Evolutionary conservation across 2,113 vertebrate species (phyloP).

Genomic region (Cephalopterus ornatus): DNA sequence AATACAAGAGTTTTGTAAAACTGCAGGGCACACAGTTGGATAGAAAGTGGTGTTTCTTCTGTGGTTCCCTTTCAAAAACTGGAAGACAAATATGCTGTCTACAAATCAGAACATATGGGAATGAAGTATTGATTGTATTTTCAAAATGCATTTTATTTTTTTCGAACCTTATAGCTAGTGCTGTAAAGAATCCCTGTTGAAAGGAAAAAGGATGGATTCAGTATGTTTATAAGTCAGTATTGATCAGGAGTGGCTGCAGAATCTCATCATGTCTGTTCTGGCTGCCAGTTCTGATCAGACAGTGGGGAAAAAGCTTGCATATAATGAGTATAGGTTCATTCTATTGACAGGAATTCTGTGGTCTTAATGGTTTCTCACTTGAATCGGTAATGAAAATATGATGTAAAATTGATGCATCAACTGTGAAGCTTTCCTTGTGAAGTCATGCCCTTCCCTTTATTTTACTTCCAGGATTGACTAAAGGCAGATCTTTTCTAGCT

Average conservation of each 20-base stretch:
- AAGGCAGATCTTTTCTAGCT: background rate
- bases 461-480: background rate
- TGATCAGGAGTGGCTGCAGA: background rate
- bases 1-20: background rate
- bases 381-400: background rate
- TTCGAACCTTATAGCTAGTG: background rate
- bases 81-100: background rate
- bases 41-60: background rate
- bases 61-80: background rate
- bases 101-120: background rate
- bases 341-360: background rate
- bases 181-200: background rate
- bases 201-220: background rate
- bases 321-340: background rate
- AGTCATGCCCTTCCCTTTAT: background rate
- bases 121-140: background rate
- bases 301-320: background rate
- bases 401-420: background rate
- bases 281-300: conserved; percentile 14
- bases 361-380: background rate
- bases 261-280: background rate
- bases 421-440: background rate
- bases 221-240: background rate
- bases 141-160: background rate
- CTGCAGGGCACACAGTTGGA: background rate